Base-by-base conservation (phyloP, 2,113 vertebrate genomes). In the Cyanoliseus patagonus region DNA sequence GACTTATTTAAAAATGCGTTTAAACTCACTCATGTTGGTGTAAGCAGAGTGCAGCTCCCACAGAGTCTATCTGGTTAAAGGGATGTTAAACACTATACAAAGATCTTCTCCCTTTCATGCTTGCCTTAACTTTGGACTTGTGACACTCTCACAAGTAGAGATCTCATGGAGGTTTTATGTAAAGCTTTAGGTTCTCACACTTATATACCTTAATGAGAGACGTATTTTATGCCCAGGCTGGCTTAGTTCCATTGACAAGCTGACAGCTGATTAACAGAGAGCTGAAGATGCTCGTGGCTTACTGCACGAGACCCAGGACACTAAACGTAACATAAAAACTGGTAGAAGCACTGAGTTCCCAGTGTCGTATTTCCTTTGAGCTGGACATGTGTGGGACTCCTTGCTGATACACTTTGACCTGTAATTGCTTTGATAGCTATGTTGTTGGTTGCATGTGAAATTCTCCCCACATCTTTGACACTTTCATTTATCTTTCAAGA, bases 401-500 rank as follows among this genome's bases (percentile, higher is more conserved):
- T 76, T 51, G 17, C 25, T 28, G 52, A 24, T 13, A 3, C n/a
- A 4, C 15, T 76, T 62, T 2, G 31, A 55, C 69, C 44, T 63
- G 20, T 17, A 4, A 64, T 80, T 92, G 9, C 20, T 86, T 55
- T 67, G 62, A 31, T 51, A 47, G 64, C 19, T 70, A 12, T 9
- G 1, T 46, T 27, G 91, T 51, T 31, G 64, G 31, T 47, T 2
- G 0, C 0, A 4, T 39, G 49, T 76, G 70, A 86, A 91, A 31
- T 57, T 66, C 41, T 53, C 15, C 53, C 31, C 10, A 6, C 15
- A 8, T 35, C 67, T 72, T 88, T 79, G 61, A 77, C 63, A 35
- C 72, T 95, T 90, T 39, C 53, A 20, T 91, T 88, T 92, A 18
- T 83, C 59, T 91, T 86, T 77, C 69, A 76, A 55, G 39, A 47